Base-by-base conservation (phyloP, 2,113 vertebrate genomes). In the Syrrhaptes paradoxus region DNA sequence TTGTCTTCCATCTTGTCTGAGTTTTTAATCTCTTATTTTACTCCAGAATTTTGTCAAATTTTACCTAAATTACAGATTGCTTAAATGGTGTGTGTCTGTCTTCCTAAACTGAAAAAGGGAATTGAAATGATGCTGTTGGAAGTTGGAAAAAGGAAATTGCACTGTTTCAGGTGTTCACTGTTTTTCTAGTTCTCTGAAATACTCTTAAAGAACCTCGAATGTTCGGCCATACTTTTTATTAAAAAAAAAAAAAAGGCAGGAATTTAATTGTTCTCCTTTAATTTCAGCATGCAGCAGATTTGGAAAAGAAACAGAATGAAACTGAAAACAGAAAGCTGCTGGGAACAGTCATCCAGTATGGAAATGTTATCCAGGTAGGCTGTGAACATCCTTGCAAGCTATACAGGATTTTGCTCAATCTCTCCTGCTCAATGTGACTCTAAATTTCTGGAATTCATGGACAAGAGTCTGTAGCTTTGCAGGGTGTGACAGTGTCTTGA, bases 301-400 rank as follows among this genome's bases (percentile, higher is more conserved):
- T 99, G 96, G 99, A 99, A 84, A 99, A 99, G 98, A 99, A 99
- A 85, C 99, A 99, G 94, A 99, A 99, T 1, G 99, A 99, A 93
- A 99, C 99, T 3, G 99, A 99, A 76, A 99, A 99, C 97, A 98
- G 99, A 80, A 99, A 99, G 95, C 96, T 99, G 88, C 98, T 99
- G 95, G 99, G 99, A 83, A 98, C 99, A 0, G 98, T 99, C 79
- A 99, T 99, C 95, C 99, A 99, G 95, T 99, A 99, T 16, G 99
- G 99, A 97, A 99, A 99, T 34, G 99, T 99, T 83, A 99, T 99
- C 96, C 99, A 99, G 99, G 99, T 99, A 76, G 85, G 97, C 41
- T 58, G 14, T 41, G 11, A 12, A 4, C 46, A 4, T 13, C 62
- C 67, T 14, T 11, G 17, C 32, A 62, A 36, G 34, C 51, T 55